Percentiles rank a stretch among this genome's conserved stretches.
These are phyloP conservation scores for Bombyx huttoni DNA, from an alignment of 2,888 invertebrate genomes.

Conservation along the genomic window DNA sequence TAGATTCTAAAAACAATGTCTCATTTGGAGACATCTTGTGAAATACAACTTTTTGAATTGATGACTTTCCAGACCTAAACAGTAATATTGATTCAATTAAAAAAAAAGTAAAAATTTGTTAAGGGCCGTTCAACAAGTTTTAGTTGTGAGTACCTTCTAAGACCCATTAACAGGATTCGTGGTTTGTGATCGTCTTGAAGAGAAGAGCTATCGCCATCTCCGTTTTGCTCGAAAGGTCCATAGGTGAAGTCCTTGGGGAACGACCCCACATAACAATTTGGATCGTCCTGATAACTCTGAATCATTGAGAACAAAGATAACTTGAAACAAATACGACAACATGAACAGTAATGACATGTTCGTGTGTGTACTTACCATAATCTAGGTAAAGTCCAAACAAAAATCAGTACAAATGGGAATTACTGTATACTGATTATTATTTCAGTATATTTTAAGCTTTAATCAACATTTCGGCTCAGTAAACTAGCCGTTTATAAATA, in stretches of 20 bases:
- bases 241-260: slow-evolving; percentile 96
- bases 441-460: too few species aligned
- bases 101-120: not conserved
- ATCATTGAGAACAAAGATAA: slow-evolving; percentile 11
- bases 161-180: slow-evolving; percentile 93
- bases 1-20: slow-evolving; percentile 97
- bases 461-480: too few species aligned
- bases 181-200: slow-evolving; percentile 87
- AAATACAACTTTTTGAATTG: slow-evolving; percentile 99
- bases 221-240: slow-evolving; percentile 88
- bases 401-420: too few species aligned
- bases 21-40: slow-evolving; percentile 99
- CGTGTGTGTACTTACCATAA: too few species aligned
- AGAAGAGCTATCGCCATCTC: slow-evolving; percentile 74
- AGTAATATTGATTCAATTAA: slow-evolving; percentile 1
- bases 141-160: slow-evolving; percentile 79
- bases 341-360: too few species aligned
- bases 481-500: too few species aligned
- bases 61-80: slow-evolving; percentile 97
- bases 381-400: too few species aligned
- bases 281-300: slow-evolving; percentile 60
- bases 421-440: too few species aligned
- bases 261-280: slow-evolving; percentile 69
- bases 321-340: not conserved
- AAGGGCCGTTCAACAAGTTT: not conserved